Base-by-base conservation (phyloP, 2,888 invertebrate genomes). In the Bimastos eiseni region DNA sequence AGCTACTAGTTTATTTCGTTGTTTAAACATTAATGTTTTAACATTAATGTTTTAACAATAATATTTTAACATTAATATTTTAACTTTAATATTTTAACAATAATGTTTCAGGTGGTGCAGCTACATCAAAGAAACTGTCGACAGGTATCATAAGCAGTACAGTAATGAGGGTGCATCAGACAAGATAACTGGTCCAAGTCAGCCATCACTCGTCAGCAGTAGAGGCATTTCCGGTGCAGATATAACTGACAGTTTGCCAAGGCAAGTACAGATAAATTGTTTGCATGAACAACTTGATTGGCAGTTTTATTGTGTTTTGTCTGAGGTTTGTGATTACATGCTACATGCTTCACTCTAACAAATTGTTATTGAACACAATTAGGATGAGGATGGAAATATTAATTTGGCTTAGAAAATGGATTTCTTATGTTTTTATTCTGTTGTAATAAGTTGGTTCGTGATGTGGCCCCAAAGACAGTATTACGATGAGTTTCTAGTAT, bases 61-160 rank as follows among this genome's bases (percentile, higher is more conserved):
- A 70, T n/a, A 6, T n/a, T n/a, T n/a, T n/a, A n/a, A n/a, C n/a
- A n/a, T n/a, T n/a, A n/a, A n/a, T n/a, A n/a, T n/a, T n/a, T n/a
- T n/a, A n/a, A n/a, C n/a, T n/a, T n/a, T n/a, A n/a, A n/a, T n/a
- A n/a, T n/a, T 70, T 70, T 1, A 11, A 49, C 49, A n/a, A n/a
- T 70, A 70, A 70, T n/a, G 1, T 34, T 34, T 34, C 84, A 91
- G 91, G 55, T 91, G 91, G 91, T 90, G 38, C 36, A 83, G 33
- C 21, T 37, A 88, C 30, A 91, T 91, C 44, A 90, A 89, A 55
- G 88, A 91, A 84, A 86, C 88, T 37, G 89, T 90, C 17, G 91
- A 91, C 55, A 84, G 89, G 30, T 91, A 86, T 88, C 49, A 90
- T 34, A 91, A 91, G 37, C 89, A 91, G 38, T 89, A 90, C 88